Conservation (phyloP, 1,140 invertebrate species). For the Conopomorpha cramerella region DNA sequence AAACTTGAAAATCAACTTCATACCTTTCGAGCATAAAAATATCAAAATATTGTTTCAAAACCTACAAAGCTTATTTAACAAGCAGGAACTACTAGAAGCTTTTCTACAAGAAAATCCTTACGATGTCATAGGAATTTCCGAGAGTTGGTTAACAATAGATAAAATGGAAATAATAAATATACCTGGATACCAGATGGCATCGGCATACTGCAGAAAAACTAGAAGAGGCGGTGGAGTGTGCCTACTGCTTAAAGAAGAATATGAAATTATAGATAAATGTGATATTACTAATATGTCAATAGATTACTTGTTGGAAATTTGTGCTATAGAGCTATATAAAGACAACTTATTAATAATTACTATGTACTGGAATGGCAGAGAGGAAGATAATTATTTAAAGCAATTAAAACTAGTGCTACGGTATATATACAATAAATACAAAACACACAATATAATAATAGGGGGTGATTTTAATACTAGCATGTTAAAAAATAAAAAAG, state of each 20-base stretch:
- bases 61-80: background rate
- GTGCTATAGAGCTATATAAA: background rate
- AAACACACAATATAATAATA: too few species aligned
- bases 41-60: background rate
- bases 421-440: constrained; percentile 1
- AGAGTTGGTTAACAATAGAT: background rate
- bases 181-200: too few species aligned
- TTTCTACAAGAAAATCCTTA: background rate
- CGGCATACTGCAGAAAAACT: too few species aligned
- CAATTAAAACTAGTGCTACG: background rate
- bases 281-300: too few species aligned
- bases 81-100: background rate
- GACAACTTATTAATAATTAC: background rate
- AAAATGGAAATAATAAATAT: background rate
- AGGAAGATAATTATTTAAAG: background rate
- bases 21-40: too few species aligned
- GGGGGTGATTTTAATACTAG: too few species aligned
- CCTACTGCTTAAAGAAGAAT: too few species aligned
- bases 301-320: too few species aligned
- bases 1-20: too few species aligned
- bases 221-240: too few species aligned
- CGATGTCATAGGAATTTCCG: background rate
- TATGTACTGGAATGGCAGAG: constrained; percentile 3
- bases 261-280: too few species aligned
- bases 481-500: background rate